These are phyloP conservation scores for Eupithecia subumbrata DNA, from an alignment of 2,888 invertebrate genomes.

Conservation along the genomic window DNA sequence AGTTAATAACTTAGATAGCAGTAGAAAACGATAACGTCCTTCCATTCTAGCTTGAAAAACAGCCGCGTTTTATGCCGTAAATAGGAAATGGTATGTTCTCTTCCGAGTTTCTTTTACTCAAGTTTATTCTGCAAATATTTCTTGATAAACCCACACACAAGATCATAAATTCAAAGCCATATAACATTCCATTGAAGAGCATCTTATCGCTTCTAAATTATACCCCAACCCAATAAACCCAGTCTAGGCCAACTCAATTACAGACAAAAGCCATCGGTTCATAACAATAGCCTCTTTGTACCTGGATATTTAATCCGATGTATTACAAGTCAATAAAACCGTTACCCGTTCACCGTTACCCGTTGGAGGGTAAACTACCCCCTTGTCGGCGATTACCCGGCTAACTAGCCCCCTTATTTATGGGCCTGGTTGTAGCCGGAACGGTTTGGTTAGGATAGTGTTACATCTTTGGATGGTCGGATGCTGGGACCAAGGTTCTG, in stretches of 20 bases:
- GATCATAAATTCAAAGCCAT: neutral
- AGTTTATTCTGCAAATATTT: neutral
- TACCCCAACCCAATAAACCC: neutral
- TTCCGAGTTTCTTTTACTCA: neutral
- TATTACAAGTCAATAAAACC: slow-evolving; percentile 40
- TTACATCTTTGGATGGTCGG: neutral
- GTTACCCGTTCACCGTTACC: slow-evolving; percentile 22
- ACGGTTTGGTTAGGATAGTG: slow-evolving; percentile 2
- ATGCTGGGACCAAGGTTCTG: neutral
- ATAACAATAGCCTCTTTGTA: slow-evolving; percentile 21
- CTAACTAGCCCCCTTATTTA: slow-evolving; percentile 39
- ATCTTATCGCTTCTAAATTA: neutral
- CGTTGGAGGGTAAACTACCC: slow-evolving; percentile 34
- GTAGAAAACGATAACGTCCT: too few relatives aligned
- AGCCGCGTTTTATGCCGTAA: neutral
- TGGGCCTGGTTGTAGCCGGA: slow-evolving; percentile 28
- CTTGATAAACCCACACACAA: neutral
- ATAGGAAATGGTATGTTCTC: neutral
- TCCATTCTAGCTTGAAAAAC: neutral
- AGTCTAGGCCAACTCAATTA: slow-evolving; percentile 17
- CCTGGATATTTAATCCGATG: slow-evolving; percentile 37
- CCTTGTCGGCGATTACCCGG: slow-evolving; percentile 37
- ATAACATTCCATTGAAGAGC: neutral
- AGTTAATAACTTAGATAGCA: neutral
- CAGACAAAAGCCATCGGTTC: slow-evolving; percentile 14